Evolutionary conservation across 2,797 vertebrate species (phyloP), one percentile per base, ranked within the genome.

Genomic region (Aphelocoma californica): DNA sequence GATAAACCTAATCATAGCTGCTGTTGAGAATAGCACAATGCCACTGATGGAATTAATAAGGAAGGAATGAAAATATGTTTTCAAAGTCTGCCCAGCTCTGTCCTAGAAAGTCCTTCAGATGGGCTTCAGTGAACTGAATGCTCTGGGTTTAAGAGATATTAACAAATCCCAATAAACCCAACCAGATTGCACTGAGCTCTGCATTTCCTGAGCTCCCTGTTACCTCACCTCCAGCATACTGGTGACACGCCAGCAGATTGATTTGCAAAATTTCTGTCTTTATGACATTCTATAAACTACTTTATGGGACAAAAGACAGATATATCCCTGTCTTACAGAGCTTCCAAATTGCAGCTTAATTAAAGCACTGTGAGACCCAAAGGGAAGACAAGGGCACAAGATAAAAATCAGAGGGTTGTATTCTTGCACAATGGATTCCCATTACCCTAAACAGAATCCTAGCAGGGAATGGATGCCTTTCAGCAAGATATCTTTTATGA

Each of bases 301-400:
- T 80, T 94, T 81, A 93, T 3, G 7, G 66, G 53, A 50, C 74
- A 67, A 85, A 95, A 94, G 71, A 7, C 45, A 81, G 58, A 81
- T 48, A 66, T 26, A 86, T n/a, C 62, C 66, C 60, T 67, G 54
- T 64, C 74, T 71, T 25, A 74, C 58, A 81, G 50, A 75, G 57
- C 57, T 61, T 91, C 53, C 65, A 93, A 93, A 91, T 67, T 95
- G 58, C 81, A 54, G 50, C 91, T 87, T 86, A 87, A 95, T 97
- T 92, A 93, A 93, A 82, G 74, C 3, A 2, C 65, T 26, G 9
- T 18, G 71, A 13, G 57, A 67, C 81, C 64, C 83, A 90, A 90
- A 93, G 53, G 60, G 81, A 90, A 77, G 78, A 64, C 64, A 87
- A 71, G 21, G 71, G 18, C 81, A 77, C 6, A 36, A 74, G 81